Base-by-base conservation (phyloP, 2,888 invertebrate genomes). In the Gari tellinella region DNA sequence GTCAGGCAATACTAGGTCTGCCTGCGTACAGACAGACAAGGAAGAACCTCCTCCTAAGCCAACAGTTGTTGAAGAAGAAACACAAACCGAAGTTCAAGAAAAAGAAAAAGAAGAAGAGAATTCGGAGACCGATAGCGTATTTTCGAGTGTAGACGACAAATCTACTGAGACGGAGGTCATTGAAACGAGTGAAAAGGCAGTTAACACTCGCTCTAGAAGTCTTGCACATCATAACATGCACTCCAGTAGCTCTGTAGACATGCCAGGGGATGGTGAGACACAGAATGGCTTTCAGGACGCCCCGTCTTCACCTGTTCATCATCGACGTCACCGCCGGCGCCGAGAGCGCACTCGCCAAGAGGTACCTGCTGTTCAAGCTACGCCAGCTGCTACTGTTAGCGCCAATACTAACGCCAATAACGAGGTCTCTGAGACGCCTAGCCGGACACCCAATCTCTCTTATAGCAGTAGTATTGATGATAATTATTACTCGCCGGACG, bases 401-500 rank as follows among this genome's bases (percentile, higher is more conserved):
- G 41, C 41, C 41, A 26, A 38, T 38, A 45, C 62, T 49, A 74
- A 72, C 72, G 74, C 74, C 73, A 72, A 68, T 52, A 72, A 80
- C 48, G 74, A 55, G 66, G 52, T 69, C 57, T 37, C 79, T 55
- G 74, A 72, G 41, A 58, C 73, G 63, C 67, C 66, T 61, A 52
- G 52, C 70, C 56, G 69, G 57, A 58, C 65, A 60, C 80, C 85
- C n/a, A 70, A 83, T 43, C 73, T 88, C 62, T 84, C 86, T 41
- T 88, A 86, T 77, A 86, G 87, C 73, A 87, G 86, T 79, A 89
- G 88, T 64, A 84, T 89, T 68, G 89, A 89, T 51, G 89, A 89
- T 51, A 84, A 79, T 74, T 85, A 81, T 60, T 80, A 77, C 64
- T 80, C 78, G 64, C 75, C 82, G 66, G 82, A 83, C 62, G 80